These are phyloP conservation scores for Periophthalmus magnuspinnatus DNA, from an alignment of 2,797 vertebrate genomes.

Conservation along the genomic window DNA sequence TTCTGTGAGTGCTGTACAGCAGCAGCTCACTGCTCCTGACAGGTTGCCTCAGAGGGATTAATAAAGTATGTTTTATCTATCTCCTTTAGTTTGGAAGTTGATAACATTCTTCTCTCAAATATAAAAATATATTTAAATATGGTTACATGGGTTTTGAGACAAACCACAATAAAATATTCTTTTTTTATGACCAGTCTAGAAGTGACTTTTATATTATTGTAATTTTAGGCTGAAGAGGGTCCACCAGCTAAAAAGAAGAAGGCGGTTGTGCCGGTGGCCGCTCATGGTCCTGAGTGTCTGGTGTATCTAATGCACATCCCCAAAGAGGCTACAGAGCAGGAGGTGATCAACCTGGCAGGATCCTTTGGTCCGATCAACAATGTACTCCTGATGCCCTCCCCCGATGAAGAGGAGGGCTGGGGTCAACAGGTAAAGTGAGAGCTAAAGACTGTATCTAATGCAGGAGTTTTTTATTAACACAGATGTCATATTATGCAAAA, in stretches of 20 bases:
- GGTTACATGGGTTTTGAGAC: too few relatives aligned
- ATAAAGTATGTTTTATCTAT: too few relatives aligned
- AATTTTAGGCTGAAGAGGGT: conserved; percentile 43
- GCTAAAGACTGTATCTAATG: not conserved
- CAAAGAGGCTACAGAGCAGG: conserved; percentile 57
- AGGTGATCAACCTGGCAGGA: conserved; percentile 59
- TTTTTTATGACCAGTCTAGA: too few relatives aligned
- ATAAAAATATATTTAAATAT: too few relatives aligned
- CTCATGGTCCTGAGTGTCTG: conserved; percentile 27
- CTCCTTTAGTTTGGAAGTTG: not conserved
- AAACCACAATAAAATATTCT: too few relatives aligned
- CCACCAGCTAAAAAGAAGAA: conserved; percentile 66
- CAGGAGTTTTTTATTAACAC: not conserved
- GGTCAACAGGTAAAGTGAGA: conserved; percentile 56
- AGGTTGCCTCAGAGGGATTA: too few relatives aligned
- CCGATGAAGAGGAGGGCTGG: conserved; percentile 32
- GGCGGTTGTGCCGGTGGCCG: not conserved
- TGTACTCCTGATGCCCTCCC: conserved; percentile 56
- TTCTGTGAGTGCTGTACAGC: too few relatives aligned
- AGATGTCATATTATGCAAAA: too few relatives aligned
- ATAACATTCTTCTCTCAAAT: not conserved
- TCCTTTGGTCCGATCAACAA: conserved; percentile 70
- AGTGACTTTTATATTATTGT: not conserved
- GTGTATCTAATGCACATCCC: conserved; percentile 66
- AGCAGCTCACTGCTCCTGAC: too few relatives aligned